Evolutionary conservation across 2,113 vertebrate genomes (phyloP), one percentile per base, ranked within the genome.

Genomic region (Oncorhynchus mykiss): DNA sequence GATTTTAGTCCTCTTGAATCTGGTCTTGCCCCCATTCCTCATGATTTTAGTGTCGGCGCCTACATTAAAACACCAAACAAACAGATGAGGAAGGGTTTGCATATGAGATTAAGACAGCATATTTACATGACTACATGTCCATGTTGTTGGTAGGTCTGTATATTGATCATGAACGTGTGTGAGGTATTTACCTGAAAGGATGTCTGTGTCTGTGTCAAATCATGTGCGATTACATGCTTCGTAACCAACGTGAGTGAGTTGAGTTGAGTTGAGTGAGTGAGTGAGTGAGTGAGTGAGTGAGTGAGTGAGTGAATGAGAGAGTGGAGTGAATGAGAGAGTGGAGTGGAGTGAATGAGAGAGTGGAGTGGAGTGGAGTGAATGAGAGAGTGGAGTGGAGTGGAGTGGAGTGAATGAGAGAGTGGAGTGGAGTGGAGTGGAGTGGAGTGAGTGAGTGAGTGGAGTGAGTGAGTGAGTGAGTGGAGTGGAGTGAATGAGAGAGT

Each of bases 1-100:
- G 2, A 99, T 99, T 83, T 95, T 97, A 1, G 98, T 99, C 85
- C 96, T 95, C 89, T 99, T 99, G 88, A 99, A 97, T 74, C 94
- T 91, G 0, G 96, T 97, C 89, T 97, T 98, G 13, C 98, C 98
- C 0, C 97, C 94, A 0, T 99, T 99, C 88, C 90, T 97, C 97
- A 99, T 99, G 83, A 99, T 99, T 93, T 99, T 99, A n/a, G 96
- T 98, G 88, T 99, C 97, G 3, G 93, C 91, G 60, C 98, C 98
- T 99, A 34, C 1, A 18, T 18, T 14, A 70, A 48, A 22, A 72
- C 59, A 22, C 0, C 2, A 1, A n/a, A 62, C 13, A 62, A 8
- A 22, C 7, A 45, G 9, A 45, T 62, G 59, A 62, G n/a, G 9
- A 8, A 39, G 31, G 31, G 65, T 67, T 66, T 31, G 13, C 2